These are phyloP conservation scores for fruit fly (Drosophila melanogaster) DNA, from an alignment of 1,140 invertebrate species.

Conservation along the genomic window DNA sequence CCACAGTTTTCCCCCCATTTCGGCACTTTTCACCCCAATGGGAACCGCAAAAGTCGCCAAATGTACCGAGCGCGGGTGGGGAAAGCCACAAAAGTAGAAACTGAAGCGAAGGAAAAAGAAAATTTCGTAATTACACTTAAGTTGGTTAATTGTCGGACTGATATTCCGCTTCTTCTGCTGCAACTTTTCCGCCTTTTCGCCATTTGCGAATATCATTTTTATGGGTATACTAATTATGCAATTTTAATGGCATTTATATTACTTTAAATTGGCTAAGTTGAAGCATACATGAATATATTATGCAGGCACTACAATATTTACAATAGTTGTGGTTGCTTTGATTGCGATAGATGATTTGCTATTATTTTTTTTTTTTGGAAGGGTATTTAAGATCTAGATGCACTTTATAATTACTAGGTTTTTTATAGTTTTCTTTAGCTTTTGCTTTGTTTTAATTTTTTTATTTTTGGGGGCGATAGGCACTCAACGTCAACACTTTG, in stretches of 20 bases:
- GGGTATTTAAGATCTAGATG: not conserved
- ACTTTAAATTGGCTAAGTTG: not conserved
- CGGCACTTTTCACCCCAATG: not conserved
- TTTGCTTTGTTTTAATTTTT: not conserved
- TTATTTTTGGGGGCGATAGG: not conserved
- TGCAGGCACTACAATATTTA: not conserved
- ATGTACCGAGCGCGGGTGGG: slow-evolving; percentile 1
- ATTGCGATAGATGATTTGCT: too few relatives aligned
- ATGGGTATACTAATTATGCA: slow-evolving; percentile 23
- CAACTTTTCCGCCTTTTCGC: slow-evolving; percentile 17
- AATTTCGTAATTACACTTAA: slow-evolving; percentile 43
- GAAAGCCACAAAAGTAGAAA: slow-evolving; percentile 36
- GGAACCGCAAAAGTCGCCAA: slow-evolving; percentile 28
- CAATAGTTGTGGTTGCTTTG: too few relatives aligned
- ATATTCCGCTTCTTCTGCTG: slow-evolving; percentile 32
- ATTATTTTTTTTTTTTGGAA: not conserved
- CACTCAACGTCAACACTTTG: not conserved
- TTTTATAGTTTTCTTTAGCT: too few relatives aligned
- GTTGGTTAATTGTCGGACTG: slow-evolving; percentile 45
- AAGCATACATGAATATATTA: slow-evolving; percentile 3
- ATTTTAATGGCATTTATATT: slow-evolving; percentile 16
- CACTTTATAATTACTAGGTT: not conserved
- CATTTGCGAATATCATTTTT: not conserved
- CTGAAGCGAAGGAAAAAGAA: slow-evolving; percentile 30
- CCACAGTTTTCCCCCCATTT: not conserved